Evolutionary conservation across 2,888 invertebrate genomes (phyloP), one percentile per base, ranked within the genome.

Genomic region (Cacoxenus indagator): DNA sequence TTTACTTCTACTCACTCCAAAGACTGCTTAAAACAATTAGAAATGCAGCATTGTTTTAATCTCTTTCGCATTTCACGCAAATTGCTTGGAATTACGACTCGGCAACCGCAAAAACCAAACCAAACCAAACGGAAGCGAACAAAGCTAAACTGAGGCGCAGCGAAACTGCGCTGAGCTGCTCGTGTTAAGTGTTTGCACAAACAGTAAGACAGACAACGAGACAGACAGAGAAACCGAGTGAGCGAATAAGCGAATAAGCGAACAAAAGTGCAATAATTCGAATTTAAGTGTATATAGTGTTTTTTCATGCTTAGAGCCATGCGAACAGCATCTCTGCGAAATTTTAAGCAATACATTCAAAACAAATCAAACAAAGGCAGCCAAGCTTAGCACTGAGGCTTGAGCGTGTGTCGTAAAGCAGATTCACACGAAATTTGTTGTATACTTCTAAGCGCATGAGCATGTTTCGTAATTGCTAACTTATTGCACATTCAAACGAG

Each of bases 21-120:
- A 26, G 11, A 45, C 75, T 78, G 84, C 84, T 80, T 82, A 81
- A 80, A 80, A 80, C 80, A 80, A 80, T 80, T 80, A 80, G 80
- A 80, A 84, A 78, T 81, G 76, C 80, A 80, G 84, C 80, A 80
- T 80, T 78, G 84, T 80, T 80, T 80, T 80, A 80, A 80, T 80
- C 80, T 84, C 80, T 84, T 80, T 81, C 71, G 81, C 83, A 84
- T 80, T 84, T 81, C 84, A 84, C 81, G 81, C 83, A 80, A 80
- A 80, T 80, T 82, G 83, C 84, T 84, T 64, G 73, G 83, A 81
- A 84, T 84, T 80, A 80, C 73, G 83, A 69, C 72, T 19, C 61
- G 43, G 45, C 61, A 62, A 62, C 61, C 61, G 22, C 61, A 51
- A 51, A 51, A 37, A 19, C 51, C 51, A 51, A 51, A 19, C 51